Evolutionary conservation across 2,797 vertebrate genomes (phyloP).

Genomic region (Aldrovandia affinis): DNA sequence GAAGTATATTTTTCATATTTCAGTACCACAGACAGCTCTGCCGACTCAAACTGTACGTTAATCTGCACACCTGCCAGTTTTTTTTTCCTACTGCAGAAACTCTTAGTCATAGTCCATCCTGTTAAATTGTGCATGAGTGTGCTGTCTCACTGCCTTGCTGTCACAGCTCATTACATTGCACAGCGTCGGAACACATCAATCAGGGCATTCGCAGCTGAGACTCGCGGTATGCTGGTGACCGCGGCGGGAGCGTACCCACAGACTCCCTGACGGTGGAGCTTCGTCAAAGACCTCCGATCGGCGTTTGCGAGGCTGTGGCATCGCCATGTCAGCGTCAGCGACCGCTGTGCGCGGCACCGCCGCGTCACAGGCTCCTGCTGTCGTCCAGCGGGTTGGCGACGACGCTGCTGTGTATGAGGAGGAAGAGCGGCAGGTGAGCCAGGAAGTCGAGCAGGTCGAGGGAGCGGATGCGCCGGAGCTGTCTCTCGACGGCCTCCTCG

Average conservation of each 20-base stretch:
- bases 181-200: not conserved
- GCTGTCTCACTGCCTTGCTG: not conserved
- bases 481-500: constrained; percentile 54
- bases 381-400: constrained; percentile 66
- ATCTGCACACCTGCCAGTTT: not conserved
- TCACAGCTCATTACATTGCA: not conserved
- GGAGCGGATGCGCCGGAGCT: constrained; percentile 58
- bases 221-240: not conserved
- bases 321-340: constrained; percentile 47
- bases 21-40: constrained; percentile 88
- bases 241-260: not conserved
- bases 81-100: too few relatives aligned
- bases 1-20: constrained; percentile 61
- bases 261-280: too few relatives aligned
- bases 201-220: not conserved
- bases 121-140: not conserved
- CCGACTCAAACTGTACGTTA: not conserved
- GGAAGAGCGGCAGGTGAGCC: constrained; percentile 70
- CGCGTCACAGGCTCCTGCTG: constrained; percentile 60
- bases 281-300: not conserved
- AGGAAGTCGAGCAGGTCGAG: constrained; percentile 74
- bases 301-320: not conserved
- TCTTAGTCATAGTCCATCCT: not conserved
- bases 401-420: constrained; percentile 73
- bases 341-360: not conserved